Base-by-base conservation (phyloP, 1,140 invertebrate genomes). In the Drosophila teissieri region DNA sequence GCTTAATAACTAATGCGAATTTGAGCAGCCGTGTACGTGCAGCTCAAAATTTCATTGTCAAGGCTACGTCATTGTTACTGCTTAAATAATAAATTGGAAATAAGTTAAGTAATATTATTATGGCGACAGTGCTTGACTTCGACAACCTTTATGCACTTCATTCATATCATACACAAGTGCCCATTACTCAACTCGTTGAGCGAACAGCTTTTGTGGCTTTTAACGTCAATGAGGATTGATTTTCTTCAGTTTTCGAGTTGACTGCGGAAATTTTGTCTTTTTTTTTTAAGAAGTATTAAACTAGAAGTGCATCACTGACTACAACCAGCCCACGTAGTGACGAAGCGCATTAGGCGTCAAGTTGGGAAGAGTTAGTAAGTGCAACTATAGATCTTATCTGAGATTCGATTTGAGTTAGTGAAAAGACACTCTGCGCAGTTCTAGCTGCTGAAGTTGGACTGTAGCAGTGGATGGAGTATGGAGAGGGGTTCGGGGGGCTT, bases 81-180 rank as follows among this genome's bases (percentile, higher is more conserved):
- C 14, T 27, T 27, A 48, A 46, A 48, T 44, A 44, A 44, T 44
- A 3, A 19, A 19, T 19, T 8, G 42, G 19, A 44, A 44, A 44
- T 17, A 44, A 15, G 22, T 48, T 27, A 48, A 48, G 19, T 27
- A 48, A 27, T 48, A n/a, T 24, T 48, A 27, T 48, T 48, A 48
- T 27, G 45, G 45, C 45, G 19, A 17, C 45, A 48, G 22, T 27
- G n/a, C 14, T 48, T 31, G 27, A 31, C 27, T 48, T 48, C 8
- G 22, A 27, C 22, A 44, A 44, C 7, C 42, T 44, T 24, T 36
- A 6, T 49, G 36, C 34, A 62, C 53, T 58, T 62, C 24, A 62
- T 62, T 62, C 14, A 57, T 55, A 62, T 62, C 14, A 57, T 55
- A 58, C 37, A 40, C 54, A 44, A 60, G 54, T 60, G 54, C 24